phyloP scores from a whole-genome alignment of 2,888 invertebrate genomes.

The Drepanosiphum platanoidis region DNA sequence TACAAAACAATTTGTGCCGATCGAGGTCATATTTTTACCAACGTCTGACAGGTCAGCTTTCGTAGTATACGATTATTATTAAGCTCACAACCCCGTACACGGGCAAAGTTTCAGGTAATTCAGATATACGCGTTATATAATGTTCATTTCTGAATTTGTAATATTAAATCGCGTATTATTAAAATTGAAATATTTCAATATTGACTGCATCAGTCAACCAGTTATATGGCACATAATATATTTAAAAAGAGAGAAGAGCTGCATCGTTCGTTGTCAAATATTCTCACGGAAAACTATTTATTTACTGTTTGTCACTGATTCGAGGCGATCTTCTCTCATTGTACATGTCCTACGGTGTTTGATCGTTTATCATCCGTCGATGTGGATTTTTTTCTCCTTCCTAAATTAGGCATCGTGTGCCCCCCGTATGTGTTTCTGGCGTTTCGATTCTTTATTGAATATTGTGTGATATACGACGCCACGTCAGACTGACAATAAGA shows the following conservation, averaged over 20 bases:
- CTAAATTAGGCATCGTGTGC: slow-evolving; percentile 20
- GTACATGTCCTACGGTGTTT: slow-evolving; percentile 25
- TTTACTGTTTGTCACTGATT: slow-evolving; percentile 39
- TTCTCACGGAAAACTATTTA: slow-evolving; percentile 33
- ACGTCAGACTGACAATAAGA: background rate
- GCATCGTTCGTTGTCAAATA: slow-evolving; percentile 5
- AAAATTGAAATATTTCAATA: background rate
- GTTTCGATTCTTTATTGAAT: slow-evolving; percentile 23
- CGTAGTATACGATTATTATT: no score
- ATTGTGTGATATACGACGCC: background rate
- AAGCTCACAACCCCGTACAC: no score
- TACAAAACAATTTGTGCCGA: no score
- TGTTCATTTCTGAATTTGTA: background rate
- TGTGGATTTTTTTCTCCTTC: slow-evolving; percentile 31
- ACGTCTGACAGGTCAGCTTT: no score
- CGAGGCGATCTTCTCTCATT: slow-evolving; percentile 29
- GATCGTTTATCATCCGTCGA: slow-evolving; percentile 43
- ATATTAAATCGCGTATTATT: background rate
- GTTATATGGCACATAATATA: no score
- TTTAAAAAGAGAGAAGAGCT: no score
- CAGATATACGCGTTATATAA: no score
- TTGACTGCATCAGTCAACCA: background rate
- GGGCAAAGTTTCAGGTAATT: no score
- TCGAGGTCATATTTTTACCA: no score
- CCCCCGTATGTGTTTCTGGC: no score